Conservation (phyloP, 2,113 vertebrate genomes). For the Pseudolaguvia tuberculata region DNA sequence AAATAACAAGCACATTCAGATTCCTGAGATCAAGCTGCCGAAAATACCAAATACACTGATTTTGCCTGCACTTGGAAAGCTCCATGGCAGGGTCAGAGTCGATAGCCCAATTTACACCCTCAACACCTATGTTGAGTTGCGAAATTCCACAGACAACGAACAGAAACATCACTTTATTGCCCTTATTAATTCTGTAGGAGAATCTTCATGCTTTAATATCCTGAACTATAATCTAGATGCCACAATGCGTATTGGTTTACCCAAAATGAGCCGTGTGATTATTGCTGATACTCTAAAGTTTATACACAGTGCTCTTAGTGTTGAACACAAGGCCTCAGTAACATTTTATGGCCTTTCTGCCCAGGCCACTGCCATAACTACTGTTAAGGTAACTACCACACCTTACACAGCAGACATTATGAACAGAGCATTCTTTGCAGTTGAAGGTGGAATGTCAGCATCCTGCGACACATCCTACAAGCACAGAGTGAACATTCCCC, state of each 20-base stretch:
- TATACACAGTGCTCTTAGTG: conserved; percentile 64
- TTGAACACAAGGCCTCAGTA: conserved; percentile 72
- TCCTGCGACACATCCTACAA: conserved; percentile 71
- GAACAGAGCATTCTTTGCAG: conserved; percentile 66
- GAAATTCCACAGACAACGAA: conserved; percentile 67
- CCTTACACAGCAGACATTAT: conserved; percentile 70
- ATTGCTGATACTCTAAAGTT: conserved; percentile 75
- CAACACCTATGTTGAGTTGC: conserved; percentile 69
- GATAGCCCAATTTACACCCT: conserved; percentile 75
- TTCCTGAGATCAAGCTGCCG: conserved; percentile 75
- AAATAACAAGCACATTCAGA: conserved; percentile 63
- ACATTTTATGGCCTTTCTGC: conserved; percentile 64
- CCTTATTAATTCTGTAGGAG: conserved; percentile 68
- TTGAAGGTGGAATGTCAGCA: conserved; percentile 69
- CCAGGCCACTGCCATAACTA: conserved; percentile 71
- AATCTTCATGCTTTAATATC: conserved; percentile 65
- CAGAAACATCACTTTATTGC: conserved; percentile 68
- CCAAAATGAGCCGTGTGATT: conserved; percentile 66
- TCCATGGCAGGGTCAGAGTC: conserved; percentile 74
- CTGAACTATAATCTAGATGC: conserved; percentile 77
- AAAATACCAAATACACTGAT: conserved; percentile 67
- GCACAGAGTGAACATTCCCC: conserved; percentile 72
- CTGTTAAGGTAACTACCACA: conserved; percentile 62
- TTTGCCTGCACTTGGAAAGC: conserved; percentile 80
- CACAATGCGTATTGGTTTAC: conserved; percentile 68